phyloP scores from a whole-genome alignment of 2,797 vertebrate species.

The Pipistrellus pygmaeus region DNA sequence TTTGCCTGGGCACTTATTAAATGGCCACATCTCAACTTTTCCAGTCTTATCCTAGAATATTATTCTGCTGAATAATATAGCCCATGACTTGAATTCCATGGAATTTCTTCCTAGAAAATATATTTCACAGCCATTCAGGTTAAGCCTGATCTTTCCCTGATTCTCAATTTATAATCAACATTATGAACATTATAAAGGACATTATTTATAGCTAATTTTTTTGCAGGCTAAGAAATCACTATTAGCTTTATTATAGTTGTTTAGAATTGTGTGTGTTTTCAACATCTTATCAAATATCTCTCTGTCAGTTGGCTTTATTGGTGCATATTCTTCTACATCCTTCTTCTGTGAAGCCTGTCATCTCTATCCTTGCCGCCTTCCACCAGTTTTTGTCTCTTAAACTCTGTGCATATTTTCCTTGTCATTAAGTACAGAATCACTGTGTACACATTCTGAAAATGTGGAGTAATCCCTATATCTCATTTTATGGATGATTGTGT shows the following conservation, averaged over 20 bases:
- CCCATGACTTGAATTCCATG: neutral
- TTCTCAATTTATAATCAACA: conserved; percentile 30
- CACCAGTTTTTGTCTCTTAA: neutral
- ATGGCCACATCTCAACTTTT: neutral
- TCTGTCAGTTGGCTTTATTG: neutral
- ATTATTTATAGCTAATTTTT: conserved; percentile 17
- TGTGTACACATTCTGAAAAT: neutral
- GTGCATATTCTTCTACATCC: neutral
- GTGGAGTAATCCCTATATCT: neutral
- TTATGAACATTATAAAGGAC: conserved; percentile 1
- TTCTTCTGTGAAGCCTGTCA: neutral
- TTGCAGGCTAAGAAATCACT: neutral
- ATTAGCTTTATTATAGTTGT: neutral
- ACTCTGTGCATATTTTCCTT: neutral
- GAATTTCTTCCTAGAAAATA: neutral
- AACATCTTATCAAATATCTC: neutral
- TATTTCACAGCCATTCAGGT: neutral
- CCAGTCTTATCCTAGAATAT: neutral
- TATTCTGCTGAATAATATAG: neutral
- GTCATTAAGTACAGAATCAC: neutral
- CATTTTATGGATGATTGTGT: neutral
- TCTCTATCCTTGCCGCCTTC: neutral
- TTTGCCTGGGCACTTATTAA: neutral
- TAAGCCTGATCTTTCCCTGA: neutral
- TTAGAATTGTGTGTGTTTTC: neutral